Percentiles rank a stretch among this genome's conserved stretches.
Evolutionary conservation across 1,140 invertebrate species (phyloP).

Genomic region (Sycophila sp.): DNA sequence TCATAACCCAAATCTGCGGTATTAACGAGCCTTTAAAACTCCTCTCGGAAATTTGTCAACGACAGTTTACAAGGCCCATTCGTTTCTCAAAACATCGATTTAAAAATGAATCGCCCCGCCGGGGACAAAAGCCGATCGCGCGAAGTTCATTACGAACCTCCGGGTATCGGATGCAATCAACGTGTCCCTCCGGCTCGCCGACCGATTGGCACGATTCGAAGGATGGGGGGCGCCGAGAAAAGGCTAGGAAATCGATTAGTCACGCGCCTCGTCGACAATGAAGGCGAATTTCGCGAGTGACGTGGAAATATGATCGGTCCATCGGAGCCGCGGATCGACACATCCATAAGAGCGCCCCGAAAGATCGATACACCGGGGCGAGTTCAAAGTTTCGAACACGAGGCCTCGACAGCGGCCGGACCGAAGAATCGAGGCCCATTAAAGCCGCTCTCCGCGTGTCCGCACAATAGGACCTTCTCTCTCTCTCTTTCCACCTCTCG

Average conservation of each 20-base stretch:
- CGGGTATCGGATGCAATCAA: slow-evolving; percentile 30
- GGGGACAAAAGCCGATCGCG: not conserved
- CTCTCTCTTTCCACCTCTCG: not conserved
- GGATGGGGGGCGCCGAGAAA: not conserved
- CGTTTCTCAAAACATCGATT: slow-evolving; percentile 11
- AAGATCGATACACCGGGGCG: not conserved
- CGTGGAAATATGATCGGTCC: slow-evolving; percentile 37
- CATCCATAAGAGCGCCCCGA: slow-evolving; percentile 12
- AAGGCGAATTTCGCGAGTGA: slow-evolving; percentile 29
- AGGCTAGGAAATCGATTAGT: slow-evolving; percentile 37
- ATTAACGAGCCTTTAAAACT: slow-evolving; percentile 4
- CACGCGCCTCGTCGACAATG: slow-evolving; percentile 23
- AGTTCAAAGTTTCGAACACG: slow-evolving; percentile 34
- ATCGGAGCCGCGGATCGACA: slow-evolving; percentile 22
- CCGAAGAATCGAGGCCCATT: slow-evolving; percentile 29
- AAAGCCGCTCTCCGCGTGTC: not conserved
- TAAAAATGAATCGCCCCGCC: slow-evolving; percentile 5
- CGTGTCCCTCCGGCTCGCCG: not conserved
- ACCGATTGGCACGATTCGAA: not conserved
- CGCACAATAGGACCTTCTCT: slow-evolving; percentile 22
- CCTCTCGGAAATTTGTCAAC: slow-evolving; percentile 21
- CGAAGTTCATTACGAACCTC: not conserved
- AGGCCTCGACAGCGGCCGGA: not conserved
- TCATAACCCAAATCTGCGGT: slow-evolving; percentile 16
- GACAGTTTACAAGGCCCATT: slow-evolving; percentile 27